Base-by-base conservation (phyloP, 2,113 vertebrate species). In the Mobula hypostoma region DNA sequence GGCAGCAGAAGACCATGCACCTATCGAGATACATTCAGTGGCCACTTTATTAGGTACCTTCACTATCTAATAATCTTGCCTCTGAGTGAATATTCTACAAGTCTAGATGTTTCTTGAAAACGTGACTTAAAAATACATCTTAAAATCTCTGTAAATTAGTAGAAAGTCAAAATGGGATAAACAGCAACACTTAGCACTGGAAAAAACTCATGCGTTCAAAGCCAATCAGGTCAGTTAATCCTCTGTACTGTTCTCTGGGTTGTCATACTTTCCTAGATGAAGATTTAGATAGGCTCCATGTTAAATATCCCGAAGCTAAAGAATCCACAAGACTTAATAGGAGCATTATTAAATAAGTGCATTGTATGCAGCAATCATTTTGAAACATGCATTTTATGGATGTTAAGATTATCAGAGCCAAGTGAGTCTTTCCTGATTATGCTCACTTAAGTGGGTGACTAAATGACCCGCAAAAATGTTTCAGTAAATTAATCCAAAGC, bases 181-280 rank as follows among this genome's bases (percentile, higher is more conserved):
- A 36, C 11, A 93, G 27, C 40, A 48, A 93, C 68, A 29, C 91
- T 76, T 56, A 90, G 61, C 29, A 90, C 74, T 74, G 74, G 32
- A 93, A 32, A 74, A 74, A 40, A 74, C 5, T 74, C 91, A 76
- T 48, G 36, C 12, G 76, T 74, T 74, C 24, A 93, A 74, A 74
- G n/a, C 36, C 91, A 74, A 93, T 93, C 32, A 74, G 27, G 36
- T 56, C 91, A 72, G 70, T 14, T 56, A 48, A 48, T 93, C 91
- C 91, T 74, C 74, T 70, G 91, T 29, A 74, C 74, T 76, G 91
- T 74, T 93, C 74, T 93, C 91, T 93, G 91, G 36, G 74, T 74
- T 93, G 70, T 56, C 91, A 93, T 68, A 56, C 91, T 5, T 74
- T 93, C 56, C 5, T 14, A 29, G 91, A 56, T 93, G 24, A 93